Evolutionary conservation across 2,113 vertebrate species (phyloP).

Genomic region (Leptosomus discolor): DNA sequence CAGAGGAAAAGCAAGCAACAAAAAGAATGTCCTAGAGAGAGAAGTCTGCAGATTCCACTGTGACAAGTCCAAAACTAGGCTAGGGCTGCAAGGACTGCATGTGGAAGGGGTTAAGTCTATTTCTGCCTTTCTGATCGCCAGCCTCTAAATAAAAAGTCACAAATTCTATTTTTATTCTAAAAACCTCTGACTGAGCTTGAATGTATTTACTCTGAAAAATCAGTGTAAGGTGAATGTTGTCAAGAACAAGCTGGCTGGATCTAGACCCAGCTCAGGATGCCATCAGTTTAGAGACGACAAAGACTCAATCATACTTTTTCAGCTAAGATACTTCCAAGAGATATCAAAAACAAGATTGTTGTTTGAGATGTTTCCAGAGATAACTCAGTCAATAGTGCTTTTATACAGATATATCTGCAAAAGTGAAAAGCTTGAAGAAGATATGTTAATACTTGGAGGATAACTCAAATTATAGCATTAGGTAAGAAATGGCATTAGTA

Average conservation of each 20-base stretch:
- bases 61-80: neutral
- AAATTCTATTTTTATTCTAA: neutral
- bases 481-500: neutral
- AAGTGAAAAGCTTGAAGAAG: neutral
- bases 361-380: neutral
- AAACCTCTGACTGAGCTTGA: neutral
- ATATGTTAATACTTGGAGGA: neutral
- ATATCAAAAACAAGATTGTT: neutral
- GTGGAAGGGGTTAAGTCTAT: neutral
- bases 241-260: neutral
- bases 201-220: neutral
- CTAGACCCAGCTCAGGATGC: neutral
- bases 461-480: neutral
- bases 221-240: neutral
- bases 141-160: neutral
- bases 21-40: neutral
- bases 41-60: neutral
- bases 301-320: neutral
- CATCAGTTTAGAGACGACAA: neutral
- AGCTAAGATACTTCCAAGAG: neutral
- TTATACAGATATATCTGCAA: neutral
- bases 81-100: fast-evolving
- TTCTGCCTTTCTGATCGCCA: neutral
- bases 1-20: neutral
- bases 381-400: neutral